Conservation (phyloP, 2,113 vertebrate species). For the Eudyptes chrysolophus region DNA sequence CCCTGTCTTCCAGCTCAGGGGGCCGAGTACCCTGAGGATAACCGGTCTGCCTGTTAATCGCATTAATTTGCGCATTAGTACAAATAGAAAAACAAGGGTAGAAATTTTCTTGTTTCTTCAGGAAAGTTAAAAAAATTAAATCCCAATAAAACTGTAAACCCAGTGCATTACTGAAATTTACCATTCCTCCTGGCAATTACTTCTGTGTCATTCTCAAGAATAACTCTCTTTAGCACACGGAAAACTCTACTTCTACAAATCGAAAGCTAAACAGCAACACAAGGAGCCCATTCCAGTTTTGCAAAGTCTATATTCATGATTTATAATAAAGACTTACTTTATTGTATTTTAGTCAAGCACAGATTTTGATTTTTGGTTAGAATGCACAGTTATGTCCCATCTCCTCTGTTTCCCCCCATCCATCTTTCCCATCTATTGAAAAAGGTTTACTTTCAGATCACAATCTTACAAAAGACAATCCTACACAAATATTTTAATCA, state of each 20-base stretch:
- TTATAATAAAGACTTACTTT: background rate
- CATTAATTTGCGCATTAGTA: background rate
- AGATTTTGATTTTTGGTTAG: background rate
- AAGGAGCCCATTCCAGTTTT: background rate
- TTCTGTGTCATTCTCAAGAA: background rate
- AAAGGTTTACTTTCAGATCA: background rate
- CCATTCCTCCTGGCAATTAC: background rate
- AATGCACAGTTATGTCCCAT: background rate
- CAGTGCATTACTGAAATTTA: background rate
- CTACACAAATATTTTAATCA: conserved; percentile 8
- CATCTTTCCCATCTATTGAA: background rate
- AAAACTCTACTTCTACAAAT: background rate
- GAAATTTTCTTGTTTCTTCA: background rate
- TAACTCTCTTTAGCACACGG: background rate
- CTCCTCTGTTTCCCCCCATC: background rate
- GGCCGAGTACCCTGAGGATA: too few relatives aligned
- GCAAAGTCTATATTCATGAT: background rate
- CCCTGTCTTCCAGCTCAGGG: too few relatives aligned
- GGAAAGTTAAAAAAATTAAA: background rate
- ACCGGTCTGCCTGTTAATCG: too few relatives aligned
- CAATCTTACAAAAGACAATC: background rate
- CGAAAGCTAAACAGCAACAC: background rate
- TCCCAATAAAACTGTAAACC: background rate
- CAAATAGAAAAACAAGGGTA: background rate
- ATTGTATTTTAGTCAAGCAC: background rate